Evolutionary conservation across 2,888 invertebrate genomes (phyloP), one percentile per base, ranked within the genome.

Genomic region (Drosophila bunnanda): DNA sequence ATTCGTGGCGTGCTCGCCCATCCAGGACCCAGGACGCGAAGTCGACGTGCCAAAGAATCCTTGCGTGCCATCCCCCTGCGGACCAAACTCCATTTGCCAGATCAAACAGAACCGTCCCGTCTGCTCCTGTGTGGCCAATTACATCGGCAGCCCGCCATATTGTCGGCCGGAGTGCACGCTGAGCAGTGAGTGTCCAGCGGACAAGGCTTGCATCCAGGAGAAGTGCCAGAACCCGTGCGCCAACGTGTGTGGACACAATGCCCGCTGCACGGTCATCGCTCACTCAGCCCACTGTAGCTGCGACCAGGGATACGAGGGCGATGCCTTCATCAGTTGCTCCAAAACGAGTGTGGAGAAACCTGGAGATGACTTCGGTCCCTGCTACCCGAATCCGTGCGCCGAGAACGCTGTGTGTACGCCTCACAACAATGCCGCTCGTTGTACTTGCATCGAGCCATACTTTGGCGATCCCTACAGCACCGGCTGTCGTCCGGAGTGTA

Each of bases 391-490:
- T 46, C 97, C 97, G 0, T 98, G 98, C 90, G 97, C 96, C 20
- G 96, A 96, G 88, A 97, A 97, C 89, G 95, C 97, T 0, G 93
- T 96, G 66, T 98, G 97, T 89, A 94, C 94, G 0, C 94, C 95
- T 32, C 93, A 94, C 4, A 95, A 96, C 81, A 95, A 95, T 20
- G 93, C 93, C 32, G 95, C 96, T 0, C 94, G 95, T 79, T 98
- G 98, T 91, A 94, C 94, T n/a, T 98, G 97, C 89, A 96, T 97
- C 88, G 96, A 97, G 66, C 97, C 97, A 5, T 97, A 97, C 88
- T 95, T 96, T 74, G 97, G 97, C 10, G 96, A 98, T 93, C 97
- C 97, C 6, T 97, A 97, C 89, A 94, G 95, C 17, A 95, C 96
- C 20, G 97, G 97, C 36, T 98, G 97, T 88, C 94, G 96, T 75